Evolutionary conservation across 2,113 vertebrate species (phyloP).

Genomic region (Halcyon senegalensis): DNA sequence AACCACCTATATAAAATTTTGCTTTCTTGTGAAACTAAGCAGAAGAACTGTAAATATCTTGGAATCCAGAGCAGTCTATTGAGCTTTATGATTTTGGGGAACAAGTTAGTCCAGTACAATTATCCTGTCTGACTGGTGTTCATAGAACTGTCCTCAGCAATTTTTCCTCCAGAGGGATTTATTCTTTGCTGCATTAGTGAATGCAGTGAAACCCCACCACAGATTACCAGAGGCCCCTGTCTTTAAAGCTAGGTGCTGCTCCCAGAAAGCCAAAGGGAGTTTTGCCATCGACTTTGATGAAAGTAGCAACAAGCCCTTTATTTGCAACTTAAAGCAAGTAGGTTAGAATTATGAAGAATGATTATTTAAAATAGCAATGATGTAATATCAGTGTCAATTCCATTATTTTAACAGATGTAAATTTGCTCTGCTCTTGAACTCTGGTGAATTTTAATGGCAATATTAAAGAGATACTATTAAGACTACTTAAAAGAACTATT

Average conservation of each 20-base stretch:
- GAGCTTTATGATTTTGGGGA: background rate
- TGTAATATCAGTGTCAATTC: constrained; percentile 78
- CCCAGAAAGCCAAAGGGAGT: constrained; percentile 13
- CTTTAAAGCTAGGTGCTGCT: constrained; percentile 7
- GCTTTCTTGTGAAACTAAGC: constrained; percentile 8
- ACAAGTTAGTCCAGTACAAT: background rate
- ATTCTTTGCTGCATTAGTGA: background rate
- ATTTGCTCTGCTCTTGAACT: constrained; percentile 77
- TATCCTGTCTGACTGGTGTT: background rate
- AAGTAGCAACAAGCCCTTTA: constrained; percentile 66
- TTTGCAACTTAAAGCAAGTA: constrained; percentile 68
- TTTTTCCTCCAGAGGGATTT: constrained; percentile 8
- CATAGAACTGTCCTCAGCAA: background rate
- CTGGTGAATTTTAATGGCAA: constrained; percentile 77
- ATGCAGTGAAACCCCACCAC: background rate
- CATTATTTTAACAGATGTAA: constrained; percentile 78
- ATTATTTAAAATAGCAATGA: constrained; percentile 78
- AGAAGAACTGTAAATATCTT: background rate
- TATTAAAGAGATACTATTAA: constrained; percentile 80
- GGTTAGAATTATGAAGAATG: constrained; percentile 72
- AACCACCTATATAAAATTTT: background rate
- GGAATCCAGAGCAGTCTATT: background rate
- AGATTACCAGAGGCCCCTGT: background rate
- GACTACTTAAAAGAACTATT: constrained; percentile 76
- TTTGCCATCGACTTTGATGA: constrained; percentile 14